Base-by-base conservation (phyloP, 2,888 invertebrate species). In the Callyntrura guangdongensis region DNA sequence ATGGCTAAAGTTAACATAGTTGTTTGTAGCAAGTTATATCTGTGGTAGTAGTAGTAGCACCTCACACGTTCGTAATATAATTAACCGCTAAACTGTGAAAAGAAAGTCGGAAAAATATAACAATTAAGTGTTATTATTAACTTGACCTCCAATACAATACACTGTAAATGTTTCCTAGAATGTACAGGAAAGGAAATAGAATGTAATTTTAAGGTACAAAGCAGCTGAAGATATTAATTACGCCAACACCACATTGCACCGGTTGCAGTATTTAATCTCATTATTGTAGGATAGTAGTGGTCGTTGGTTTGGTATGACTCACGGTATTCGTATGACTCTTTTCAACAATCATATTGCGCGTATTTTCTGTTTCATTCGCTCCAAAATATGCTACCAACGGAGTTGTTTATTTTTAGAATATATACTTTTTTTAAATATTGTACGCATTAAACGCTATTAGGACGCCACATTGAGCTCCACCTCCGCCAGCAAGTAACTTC, bases 211-310 rank as follows among this genome's bases (percentile, higher is more conserved):
- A 17, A 12, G 47, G 36, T 72, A 8, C 17, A 27, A n/a, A 56
- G 72, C 85, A 85, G 85, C 72, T 85, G 85, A 20, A 36, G 69
- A 72, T 45, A 85, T 72, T 85, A 85, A 85, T 85, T 72, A 85
- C 72, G 59, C 22, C 85, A 72, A 74, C 49, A 45, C 56, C 8
- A 8, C 56, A 36, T 56, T 17, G 9, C 72, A 74, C 8, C 20
- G 72, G 17, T 47, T 49, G 12, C 27, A 36, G 72, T 72, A 85
- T 56, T n/a, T 56, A 85, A 85, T 72, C 85, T 12, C 45, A 85
- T 85, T 85, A 72, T 27, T 20, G 47, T 61, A 56, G 9, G 67
- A 17, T 59, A 22, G 25, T 12, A 14, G 14, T 20, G 49, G 20
- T 9, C 2, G 45, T n/a, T 17, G 11, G 45, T n/a, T 17, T 72